A percentile compares a stretch with the other conserved stretches of the same genome.
phyloP scores from a whole-genome alignment of 2,888 invertebrate genomes.

The Drosophila yooni region DNA sequence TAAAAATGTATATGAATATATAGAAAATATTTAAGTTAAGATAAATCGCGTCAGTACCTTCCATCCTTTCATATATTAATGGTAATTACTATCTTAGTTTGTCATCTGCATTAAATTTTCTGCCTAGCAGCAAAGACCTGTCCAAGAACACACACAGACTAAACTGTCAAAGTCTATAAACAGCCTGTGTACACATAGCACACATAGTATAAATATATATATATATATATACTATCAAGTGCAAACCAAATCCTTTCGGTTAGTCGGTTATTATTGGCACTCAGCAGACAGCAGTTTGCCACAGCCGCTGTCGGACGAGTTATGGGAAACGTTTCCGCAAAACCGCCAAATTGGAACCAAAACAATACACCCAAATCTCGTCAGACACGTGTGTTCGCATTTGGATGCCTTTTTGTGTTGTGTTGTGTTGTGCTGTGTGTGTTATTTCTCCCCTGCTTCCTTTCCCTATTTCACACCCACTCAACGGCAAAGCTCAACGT shows the following conservation, averaged over 20 bases:
- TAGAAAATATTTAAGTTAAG: background rate
- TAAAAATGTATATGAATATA: background rate
- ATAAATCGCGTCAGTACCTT: background rate
- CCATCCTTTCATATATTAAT: background rate
- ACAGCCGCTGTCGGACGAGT: slow-evolving; percentile 20
- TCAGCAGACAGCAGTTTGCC: slow-evolving; percentile 35
- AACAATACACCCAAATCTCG: slow-evolving; percentile 7
- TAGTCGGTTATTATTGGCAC: slow-evolving; percentile 41
- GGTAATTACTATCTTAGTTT: background rate
- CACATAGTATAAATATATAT: background rate
- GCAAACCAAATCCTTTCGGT: slow-evolving; percentile 55
- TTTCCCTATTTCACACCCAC: slow-evolving; percentile 42
- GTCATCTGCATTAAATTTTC: slow-evolving; percentile 6
- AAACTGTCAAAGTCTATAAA: slow-evolving; percentile 19
- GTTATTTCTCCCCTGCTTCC: slow-evolving; percentile 16
- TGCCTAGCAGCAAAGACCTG: background rate
- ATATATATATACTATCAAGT: slow-evolving; percentile 20
- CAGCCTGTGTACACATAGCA: slow-evolving; percentile 4
- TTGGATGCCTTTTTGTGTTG: slow-evolving; percentile 30
- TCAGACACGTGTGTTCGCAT: slow-evolving; percentile 62
- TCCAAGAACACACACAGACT: slow-evolving; percentile 2
- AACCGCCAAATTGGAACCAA: slow-evolving; percentile 36
- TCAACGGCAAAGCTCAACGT: slow-evolving; percentile 39
- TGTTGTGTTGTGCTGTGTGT: slow-evolving; percentile 4
- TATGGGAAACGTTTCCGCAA: slow-evolving; percentile 16